Evolutionary conservation across 2,888 invertebrate species (phyloP).

Genomic region (Dione juno): DNA sequence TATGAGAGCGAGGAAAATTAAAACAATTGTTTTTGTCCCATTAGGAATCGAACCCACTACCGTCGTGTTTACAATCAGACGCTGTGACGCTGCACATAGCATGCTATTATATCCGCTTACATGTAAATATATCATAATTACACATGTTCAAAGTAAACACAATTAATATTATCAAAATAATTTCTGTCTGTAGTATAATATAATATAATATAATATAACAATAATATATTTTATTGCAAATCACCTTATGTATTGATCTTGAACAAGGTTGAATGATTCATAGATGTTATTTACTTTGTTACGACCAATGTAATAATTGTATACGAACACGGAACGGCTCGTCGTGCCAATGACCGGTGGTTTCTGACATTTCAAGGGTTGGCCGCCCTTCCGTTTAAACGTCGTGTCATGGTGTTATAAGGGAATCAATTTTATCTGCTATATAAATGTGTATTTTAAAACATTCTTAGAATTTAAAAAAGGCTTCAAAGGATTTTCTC

Average conservation of each 20-base stretch:
- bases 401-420: neutral
- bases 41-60: too few relatives aligned
- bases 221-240: constrained; percentile 12
- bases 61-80: too few relatives aligned
- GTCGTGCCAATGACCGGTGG: constrained; percentile 28
- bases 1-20: too few relatives aligned
- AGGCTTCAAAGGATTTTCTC: too few relatives aligned
- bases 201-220: too few relatives aligned
- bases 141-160: neutral
- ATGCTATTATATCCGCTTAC: neutral
- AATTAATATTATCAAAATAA: neutral
- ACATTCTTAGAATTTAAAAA: too few relatives aligned
- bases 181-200: neutral
- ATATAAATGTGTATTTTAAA: neutral
- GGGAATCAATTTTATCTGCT: neutral
- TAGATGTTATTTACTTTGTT: constrained; percentile 17
- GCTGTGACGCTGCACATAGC: too few relatives aligned
- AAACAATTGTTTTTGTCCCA: too few relatives aligned
- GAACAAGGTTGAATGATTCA: constrained; percentile 22
- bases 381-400: constrained; percentile 19
- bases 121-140: neutral
- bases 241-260: constrained; percentile 20
- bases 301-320: constrained; percentile 16
- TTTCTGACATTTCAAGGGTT: constrained; percentile 37
- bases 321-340: constrained; percentile 20